Conservation (phyloP, 2,797 vertebrate genomes). For the Chelonia mydas region DNA sequence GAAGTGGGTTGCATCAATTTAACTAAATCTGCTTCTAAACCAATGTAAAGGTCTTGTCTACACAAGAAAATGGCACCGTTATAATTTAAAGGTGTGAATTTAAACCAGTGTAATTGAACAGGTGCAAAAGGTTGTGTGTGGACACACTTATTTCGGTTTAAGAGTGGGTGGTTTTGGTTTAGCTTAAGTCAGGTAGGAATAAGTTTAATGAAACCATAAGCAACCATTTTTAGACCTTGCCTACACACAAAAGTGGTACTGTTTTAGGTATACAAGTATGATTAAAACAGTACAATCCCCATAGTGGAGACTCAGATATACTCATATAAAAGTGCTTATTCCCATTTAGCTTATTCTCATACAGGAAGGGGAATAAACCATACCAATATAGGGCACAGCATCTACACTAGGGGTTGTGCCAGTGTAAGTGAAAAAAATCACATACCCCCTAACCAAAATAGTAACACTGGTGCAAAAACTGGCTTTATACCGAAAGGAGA, state of each 20-base stretch:
- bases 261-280: no score
- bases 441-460: background rate
- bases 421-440: no score
- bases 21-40: background rate
- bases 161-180: background rate
- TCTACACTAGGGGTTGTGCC: background rate
- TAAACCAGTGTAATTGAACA: conserved; percentile 5
- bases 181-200: conserved; percentile 14
- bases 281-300: background rate
- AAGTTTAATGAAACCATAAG: conserved; percentile 8
- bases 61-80: background rate
- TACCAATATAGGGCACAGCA: fast-evolving
- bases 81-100: background rate
- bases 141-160: background rate
- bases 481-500: background rate
- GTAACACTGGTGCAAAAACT: background rate
- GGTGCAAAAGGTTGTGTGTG: background rate
- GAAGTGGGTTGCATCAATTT: fast-evolving
- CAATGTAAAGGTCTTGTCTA: background rate
- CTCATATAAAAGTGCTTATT: background rate
- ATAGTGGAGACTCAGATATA: background rate
- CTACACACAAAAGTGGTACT: background rate
- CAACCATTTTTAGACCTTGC: conserved; percentile 26
- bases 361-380: background rate
- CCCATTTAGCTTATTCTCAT: background rate